Evolutionary conservation across 23 tunicate species (phyloP).

Genomic region (Ciona savignyi): DNA sequence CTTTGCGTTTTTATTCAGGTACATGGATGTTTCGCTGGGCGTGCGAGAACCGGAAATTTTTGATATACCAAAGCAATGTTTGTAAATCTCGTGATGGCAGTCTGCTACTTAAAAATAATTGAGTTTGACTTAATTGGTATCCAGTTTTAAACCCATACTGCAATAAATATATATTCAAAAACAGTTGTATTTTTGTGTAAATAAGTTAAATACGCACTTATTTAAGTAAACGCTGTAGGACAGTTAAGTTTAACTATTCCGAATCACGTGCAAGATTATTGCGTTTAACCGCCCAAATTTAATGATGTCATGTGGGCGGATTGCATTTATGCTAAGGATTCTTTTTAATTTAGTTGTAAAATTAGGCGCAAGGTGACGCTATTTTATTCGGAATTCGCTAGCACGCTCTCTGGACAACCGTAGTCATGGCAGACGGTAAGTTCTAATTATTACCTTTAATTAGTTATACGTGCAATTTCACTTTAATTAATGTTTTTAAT

Average conservation of each 20-base stretch:
- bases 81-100: too few species aligned
- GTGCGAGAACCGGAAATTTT: conserved; percentile 12
- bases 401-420: conserved; percentile 13
- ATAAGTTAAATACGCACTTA: too few species aligned
- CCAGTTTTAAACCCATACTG: too few species aligned
- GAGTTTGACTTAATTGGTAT: too few species aligned
- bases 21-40: conserved; percentile 15
- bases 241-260: too few species aligned
- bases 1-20: conserved; percentile 11
- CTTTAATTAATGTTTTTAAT: too few species aligned
- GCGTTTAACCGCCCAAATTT: too few species aligned
- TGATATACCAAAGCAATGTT: conserved; percentile 36
- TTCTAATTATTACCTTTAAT: neutral
- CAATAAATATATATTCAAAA: too few species aligned
- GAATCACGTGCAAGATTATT: too few species aligned
- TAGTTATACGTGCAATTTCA: neutral
- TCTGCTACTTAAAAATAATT: too few species aligned
- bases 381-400: neutral
- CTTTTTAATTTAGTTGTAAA: neutral
- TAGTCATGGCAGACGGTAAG: conserved; percentile 33
- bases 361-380: neutral
- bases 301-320: neutral
- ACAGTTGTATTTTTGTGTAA: too few species aligned
- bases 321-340: neutral
- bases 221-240: too few species aligned